A percentile compares a stretch with the other conserved stretches of the same genome.
Evolutionary conservation across 2,113 vertebrate species (phyloP).

Genomic region (Nymphicus hollandicus): DNA sequence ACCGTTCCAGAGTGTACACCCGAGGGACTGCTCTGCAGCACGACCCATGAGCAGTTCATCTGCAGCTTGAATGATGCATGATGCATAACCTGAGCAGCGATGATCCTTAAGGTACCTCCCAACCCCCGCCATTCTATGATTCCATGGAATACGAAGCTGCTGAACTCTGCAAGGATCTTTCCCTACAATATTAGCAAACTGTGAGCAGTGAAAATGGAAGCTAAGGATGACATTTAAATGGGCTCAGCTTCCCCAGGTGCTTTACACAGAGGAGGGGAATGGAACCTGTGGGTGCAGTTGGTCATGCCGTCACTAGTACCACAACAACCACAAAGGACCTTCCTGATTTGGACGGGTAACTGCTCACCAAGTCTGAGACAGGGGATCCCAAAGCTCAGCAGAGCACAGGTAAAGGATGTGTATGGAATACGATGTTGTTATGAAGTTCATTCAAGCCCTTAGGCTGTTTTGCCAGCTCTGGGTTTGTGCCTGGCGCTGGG

Average conservation of each 20-base stretch:
- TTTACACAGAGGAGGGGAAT: not conserved
- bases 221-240: not conserved
- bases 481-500: not conserved
- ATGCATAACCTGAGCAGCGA: not conserved
- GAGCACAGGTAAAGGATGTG: not conserved
- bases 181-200: not conserved
- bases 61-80: not conserved
- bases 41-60: fast-evolving
- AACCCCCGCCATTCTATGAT: not conserved
- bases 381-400: too few species aligned
- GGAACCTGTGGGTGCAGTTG: not conserved
- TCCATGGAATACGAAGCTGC: not conserved
- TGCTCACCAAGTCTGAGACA: not conserved
- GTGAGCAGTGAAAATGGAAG: not conserved
- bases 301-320: too few species aligned
- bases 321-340: too few species aligned
- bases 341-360: not conserved
- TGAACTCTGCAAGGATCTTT: not conserved
- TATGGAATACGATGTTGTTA: fast-evolving
- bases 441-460: not conserved
- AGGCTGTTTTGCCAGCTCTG: not conserved
- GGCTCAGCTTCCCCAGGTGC: not conserved
- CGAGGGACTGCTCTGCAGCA: not conserved
- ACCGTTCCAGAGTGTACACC: too few species aligned
- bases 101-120: not conserved